Evolutionary conservation across 2,113 vertebrate genomes (phyloP).

Genomic region (Cnemophilus loriae): DNA sequence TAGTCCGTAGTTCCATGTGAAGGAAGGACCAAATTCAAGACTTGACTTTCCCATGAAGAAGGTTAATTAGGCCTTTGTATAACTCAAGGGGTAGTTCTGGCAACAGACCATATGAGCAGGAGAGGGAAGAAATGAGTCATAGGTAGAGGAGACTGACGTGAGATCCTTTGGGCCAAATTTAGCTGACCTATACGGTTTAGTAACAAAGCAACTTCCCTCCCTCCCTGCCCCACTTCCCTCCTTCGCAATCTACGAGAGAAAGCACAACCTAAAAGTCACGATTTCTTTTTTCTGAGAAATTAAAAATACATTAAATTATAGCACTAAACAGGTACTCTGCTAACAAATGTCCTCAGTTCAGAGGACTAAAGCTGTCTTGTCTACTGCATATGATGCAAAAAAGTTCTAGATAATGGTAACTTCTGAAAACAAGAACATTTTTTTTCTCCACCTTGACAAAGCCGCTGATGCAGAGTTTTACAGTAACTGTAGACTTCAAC

Average conservation of each 20-base stretch:
- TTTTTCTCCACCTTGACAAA: background rate
- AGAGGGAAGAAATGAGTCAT: constrained; percentile 15
- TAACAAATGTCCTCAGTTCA: background rate
- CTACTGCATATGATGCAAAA: background rate
- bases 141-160: background rate
- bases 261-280: background rate
- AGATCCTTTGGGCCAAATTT: constrained; percentile 16
- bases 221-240: background rate
- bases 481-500: background rate
- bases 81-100: background rate
- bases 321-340: background rate
- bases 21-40: background rate
- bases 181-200: constrained; percentile 10
- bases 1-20: background rate
- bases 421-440: background rate
- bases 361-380: background rate
- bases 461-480: background rate
- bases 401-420: background rate
- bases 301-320: background rate
- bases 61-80: background rate
- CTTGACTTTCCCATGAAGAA: background rate
- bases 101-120: background rate
- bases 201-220: background rate
- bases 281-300: background rate
- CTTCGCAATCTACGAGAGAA: background rate